Evolutionary conservation across 2,797 vertebrate genomes (phyloP).

Genomic region (Halcyon badia): DNA sequence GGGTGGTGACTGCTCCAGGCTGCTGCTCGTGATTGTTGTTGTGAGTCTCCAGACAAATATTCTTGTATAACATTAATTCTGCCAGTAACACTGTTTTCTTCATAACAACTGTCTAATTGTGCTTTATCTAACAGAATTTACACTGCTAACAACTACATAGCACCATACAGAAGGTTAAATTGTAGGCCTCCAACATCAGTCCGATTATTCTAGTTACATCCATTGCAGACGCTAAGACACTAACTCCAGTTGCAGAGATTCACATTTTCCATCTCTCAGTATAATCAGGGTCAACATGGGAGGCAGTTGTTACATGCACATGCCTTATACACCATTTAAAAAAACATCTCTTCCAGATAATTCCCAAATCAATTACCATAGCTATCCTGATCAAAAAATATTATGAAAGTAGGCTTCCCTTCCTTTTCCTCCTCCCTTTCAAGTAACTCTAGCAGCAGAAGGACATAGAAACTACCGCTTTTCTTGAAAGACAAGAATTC

Average conservation of each 20-base stretch:
- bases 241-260: not conserved
- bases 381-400: not conserved
- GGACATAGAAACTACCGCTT: not conserved
- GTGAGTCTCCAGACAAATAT: not conserved
- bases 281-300: not conserved
- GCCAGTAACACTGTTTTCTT: not conserved
- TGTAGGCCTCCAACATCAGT: not conserved
- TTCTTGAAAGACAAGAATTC: not conserved
- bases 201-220: not conserved
- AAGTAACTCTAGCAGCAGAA: not conserved
- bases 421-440: not conserved
- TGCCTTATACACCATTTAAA: not conserved
- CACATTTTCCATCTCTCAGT: not conserved
- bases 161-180: not conserved
- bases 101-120: not conserved
- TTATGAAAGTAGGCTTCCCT: not conserved
- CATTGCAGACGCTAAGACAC: not conserved
- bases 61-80: not conserved
- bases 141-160: not conserved
- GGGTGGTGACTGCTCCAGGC: not conserved
- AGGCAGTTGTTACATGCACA: not conserved
- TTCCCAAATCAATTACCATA: not conserved
- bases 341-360: not conserved
- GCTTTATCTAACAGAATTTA: not conserved
- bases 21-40: not conserved